Percentiles rank a stretch among this genome's conserved stretches.
phyloP scores from a whole-genome alignment of 2,888 invertebrate genomes.

The Lasioglossum calceatum region DNA sequence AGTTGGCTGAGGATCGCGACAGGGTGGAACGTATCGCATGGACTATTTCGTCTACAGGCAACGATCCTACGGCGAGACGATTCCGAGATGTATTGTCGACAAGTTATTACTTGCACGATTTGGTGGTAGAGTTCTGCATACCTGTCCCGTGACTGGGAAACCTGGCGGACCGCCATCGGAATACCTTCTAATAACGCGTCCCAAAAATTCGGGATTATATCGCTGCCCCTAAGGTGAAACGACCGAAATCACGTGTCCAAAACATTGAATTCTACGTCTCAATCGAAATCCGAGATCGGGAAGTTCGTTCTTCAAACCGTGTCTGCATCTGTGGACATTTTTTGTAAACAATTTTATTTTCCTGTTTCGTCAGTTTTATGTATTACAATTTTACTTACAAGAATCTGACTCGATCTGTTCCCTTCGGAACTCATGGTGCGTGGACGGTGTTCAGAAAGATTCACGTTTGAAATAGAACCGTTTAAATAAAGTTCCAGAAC shows the following conservation, averaged over 20 bases:
- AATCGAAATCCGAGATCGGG: neutral
- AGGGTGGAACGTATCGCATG: slow-evolving; percentile 55
- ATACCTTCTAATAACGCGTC: slow-evolving; percentile 45
- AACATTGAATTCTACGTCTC: neutral
- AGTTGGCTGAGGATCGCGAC: slow-evolving; percentile 36
- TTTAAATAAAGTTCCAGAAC: neutral
- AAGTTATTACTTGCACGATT: slow-evolving; percentile 66
- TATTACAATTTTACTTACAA: neutral
- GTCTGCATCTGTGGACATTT: neutral
- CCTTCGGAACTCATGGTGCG: neutral
- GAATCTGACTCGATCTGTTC: neutral
- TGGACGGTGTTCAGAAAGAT: accelerated
- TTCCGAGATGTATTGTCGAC: slow-evolving; percentile 58
- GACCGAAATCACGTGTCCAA: neutral
- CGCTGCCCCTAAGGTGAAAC: neutral
- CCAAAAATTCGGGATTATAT: slow-evolving; percentile 40
- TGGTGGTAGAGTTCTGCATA: slow-evolving; percentile 55
- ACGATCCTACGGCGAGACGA: slow-evolving; percentile 49
- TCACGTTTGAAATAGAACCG: neutral
- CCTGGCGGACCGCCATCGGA: slow-evolving; percentile 55
- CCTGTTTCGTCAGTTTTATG: neutral
- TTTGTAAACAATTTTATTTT: neutral
- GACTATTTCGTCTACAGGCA: slow-evolving; percentile 47
- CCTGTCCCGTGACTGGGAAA: slow-evolving; percentile 49
- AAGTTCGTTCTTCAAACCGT: neutral